A percentile compares a stretch with the other conserved stretches of the same genome.
Evolutionary conservation across 2,113 vertebrate species (phyloP).

Genomic region (Phaetusa simplex): DNA sequence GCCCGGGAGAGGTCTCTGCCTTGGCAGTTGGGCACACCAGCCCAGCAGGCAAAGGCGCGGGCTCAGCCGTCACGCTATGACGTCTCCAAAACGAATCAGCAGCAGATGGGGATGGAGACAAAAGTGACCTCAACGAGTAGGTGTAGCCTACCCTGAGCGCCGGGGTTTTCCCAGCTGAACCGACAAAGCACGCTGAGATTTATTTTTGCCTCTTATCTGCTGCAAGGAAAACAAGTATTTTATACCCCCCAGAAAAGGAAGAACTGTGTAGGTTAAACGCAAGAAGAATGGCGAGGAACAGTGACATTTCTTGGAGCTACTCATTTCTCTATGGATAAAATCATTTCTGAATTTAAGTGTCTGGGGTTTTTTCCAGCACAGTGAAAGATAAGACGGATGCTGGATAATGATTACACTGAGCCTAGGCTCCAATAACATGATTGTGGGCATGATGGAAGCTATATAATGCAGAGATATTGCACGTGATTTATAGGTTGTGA

Average conservation of each 20-base stretch:
- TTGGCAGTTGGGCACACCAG: fast-evolving
- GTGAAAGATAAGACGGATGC: not conserved
- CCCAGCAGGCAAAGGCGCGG: fast-evolving
- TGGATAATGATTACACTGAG: not conserved
- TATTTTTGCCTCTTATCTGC: not conserved
- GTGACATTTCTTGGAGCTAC: not conserved
- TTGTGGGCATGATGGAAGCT: not conserved
- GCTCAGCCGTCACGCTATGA: fast-evolving
- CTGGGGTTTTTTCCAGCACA: not conserved
- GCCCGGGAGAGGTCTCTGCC: not conserved
- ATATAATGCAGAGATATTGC: not conserved
- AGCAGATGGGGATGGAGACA: too few species aligned
- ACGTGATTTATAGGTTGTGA: not conserved
- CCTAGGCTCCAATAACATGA: not conserved
- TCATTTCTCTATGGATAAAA: not conserved
- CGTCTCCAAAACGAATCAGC: not conserved
- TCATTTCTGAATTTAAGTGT: not conserved
- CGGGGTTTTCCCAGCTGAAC: not conserved
- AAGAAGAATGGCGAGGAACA: not conserved
- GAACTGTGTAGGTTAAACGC: not conserved
- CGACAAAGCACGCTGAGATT: not conserved
- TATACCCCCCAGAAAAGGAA: not conserved
- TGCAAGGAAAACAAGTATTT: not conserved
- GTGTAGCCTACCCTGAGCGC: not conserved
- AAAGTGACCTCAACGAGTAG: not conserved